These are phyloP conservation scores for Opisthocomus hoazin DNA, from an alignment of 2,113 vertebrate genomes.

Conservation along the genomic window DNA sequence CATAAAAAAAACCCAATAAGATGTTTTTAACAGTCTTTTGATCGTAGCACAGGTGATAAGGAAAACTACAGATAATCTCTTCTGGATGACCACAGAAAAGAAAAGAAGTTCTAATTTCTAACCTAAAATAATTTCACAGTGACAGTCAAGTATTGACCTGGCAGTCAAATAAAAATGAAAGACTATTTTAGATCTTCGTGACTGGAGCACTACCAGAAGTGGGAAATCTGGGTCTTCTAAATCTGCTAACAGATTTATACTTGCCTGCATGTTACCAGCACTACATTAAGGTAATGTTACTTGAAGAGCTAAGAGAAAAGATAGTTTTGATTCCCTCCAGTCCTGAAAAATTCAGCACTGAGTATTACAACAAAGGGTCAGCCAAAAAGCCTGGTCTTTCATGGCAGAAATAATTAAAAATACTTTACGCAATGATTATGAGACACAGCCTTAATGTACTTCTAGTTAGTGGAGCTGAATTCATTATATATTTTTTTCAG, in stretches of 20 bases:
- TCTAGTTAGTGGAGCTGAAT: neutral
- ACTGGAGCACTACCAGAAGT: neutral
- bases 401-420: neutral
- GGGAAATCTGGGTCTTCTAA: neutral
- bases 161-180: neutral
- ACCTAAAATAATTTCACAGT: neutral
- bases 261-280: neutral
- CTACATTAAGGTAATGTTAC: neutral
- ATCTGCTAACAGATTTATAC: neutral
- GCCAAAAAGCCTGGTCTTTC: neutral
- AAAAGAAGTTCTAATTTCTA: neutral
- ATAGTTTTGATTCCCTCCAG: neutral
- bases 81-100: neutral
- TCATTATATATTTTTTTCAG: neutral
- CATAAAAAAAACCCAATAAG: neutral
- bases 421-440: neutral
- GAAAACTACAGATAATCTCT: neutral
- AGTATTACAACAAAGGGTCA: neutral
- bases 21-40: neutral
- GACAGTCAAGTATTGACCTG: neutral
- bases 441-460: neutral
- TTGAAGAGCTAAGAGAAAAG: neutral
- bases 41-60: neutral
- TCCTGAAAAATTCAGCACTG: neutral
- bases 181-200: neutral